These are phyloP conservation scores for Agrypnia vestita DNA, from an alignment of 1,140 invertebrate species.

Conservation along the genomic window DNA sequence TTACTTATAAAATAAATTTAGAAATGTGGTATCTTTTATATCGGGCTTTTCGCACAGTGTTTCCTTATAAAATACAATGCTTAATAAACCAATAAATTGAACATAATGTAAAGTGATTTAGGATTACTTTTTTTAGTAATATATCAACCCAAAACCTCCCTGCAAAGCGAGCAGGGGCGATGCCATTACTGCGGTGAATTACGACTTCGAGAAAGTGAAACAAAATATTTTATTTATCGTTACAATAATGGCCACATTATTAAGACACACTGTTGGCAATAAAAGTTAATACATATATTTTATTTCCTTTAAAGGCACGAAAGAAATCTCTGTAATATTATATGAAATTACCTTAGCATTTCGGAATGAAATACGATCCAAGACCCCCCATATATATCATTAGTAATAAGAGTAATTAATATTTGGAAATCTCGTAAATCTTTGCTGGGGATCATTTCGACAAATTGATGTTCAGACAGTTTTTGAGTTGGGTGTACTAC, in stretches of 20 bases:
- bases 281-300: slow-evolving; percentile 9
- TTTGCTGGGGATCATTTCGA: slow-evolving; percentile 47
- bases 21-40: too few species aligned
- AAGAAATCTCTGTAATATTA: not conserved
- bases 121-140: not conserved
- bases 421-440: slow-evolving; percentile 56
- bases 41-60: too few species aligned
- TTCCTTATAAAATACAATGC: too few species aligned
- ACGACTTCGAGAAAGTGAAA: slow-evolving; percentile 35
- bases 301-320: not conserved
- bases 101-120: too few species aligned
- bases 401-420: slow-evolving; percentile 59
- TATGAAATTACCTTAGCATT: slow-evolving; percentile 16
- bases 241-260: slow-evolving; percentile 47
- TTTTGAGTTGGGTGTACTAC: not conserved
- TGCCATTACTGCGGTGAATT: slow-evolving; percentile 34
- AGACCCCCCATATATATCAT: slow-evolving; percentile 49
- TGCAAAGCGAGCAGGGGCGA: not conserved
- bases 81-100: too few species aligned
- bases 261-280: slow-evolving; percentile 27
- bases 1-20: too few species aligned
- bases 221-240: slow-evolving; percentile 45
- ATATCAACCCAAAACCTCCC: slow-evolving; percentile 5
- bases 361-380: slow-evolving; percentile 2
- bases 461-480: slow-evolving; percentile 48